Percentiles rank a stretch among this genome's conserved stretches.
These are phyloP conservation scores for Sarcophaga carnaria DNA, from an alignment of 2,888 invertebrate genomes.

Conservation along the genomic window DNA sequence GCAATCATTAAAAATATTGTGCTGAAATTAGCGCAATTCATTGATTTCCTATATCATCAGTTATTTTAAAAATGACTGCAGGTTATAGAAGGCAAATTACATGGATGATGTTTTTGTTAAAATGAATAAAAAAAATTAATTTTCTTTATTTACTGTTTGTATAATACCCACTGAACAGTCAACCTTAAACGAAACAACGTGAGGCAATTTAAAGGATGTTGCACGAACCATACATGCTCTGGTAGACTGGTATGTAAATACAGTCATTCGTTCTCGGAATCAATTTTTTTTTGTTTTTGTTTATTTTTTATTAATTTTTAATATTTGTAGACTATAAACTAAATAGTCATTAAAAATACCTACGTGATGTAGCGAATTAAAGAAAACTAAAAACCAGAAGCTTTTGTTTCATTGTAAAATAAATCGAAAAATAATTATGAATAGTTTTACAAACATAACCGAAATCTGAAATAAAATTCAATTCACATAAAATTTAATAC, in stretches of 20 bases:
- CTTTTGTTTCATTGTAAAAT: not conserved
- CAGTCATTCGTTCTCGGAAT: too few species aligned
- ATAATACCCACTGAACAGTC: not conserved
- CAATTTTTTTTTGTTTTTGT: too few species aligned
- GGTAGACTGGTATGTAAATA: not conserved
- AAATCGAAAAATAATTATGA: slow-evolving; percentile 8
- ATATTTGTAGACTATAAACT: not conserved
- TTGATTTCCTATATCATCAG: slow-evolving; percentile 21
- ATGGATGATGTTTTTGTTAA: not conserved
- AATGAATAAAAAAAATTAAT: slow-evolving; percentile 11
- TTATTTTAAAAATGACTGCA: not conserved
- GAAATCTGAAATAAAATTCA: not conserved
- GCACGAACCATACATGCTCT: not conserved
- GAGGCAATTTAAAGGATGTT: not conserved
- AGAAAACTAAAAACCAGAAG: slow-evolving; percentile 7
- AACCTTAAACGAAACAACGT: slow-evolving; percentile 7
- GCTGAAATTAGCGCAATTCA: not conserved
- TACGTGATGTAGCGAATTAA: not conserved
- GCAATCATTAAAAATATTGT: too few species aligned
- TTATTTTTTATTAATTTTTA: slow-evolving; percentile 3
- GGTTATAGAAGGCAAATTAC: slow-evolving; percentile 3
- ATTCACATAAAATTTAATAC: not conserved
- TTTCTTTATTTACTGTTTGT: slow-evolving; percentile 20
- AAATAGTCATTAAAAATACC: not conserved
- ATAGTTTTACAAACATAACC: not conserved